Percentiles rank a stretch among this genome's conserved stretches.
These are phyloP conservation scores for Microcebus tavaratra DNA, from an alignment of 2,113 vertebrate species.

Conservation along the genomic window DNA sequence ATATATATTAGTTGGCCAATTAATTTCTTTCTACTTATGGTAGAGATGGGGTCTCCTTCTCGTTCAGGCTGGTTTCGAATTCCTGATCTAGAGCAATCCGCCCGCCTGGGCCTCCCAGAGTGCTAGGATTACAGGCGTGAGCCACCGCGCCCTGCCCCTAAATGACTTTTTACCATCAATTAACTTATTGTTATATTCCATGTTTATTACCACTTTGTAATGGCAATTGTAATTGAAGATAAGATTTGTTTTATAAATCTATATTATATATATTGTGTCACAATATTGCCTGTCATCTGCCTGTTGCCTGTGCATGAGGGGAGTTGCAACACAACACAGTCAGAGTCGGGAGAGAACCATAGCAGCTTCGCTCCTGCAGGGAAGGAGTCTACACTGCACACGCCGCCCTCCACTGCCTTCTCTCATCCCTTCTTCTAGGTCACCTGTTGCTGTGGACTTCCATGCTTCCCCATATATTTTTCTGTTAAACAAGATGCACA, in stretches of 20 bases:
- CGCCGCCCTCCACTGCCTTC: accelerated
- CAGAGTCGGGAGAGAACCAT: not conserved
- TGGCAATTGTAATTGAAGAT: not conserved
- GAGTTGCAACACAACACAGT: not conserved
- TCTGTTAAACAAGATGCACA: not conserved
- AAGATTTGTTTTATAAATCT: too few species aligned
- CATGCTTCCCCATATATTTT: not conserved
- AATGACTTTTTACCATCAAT: too few species aligned
- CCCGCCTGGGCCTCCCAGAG: too few species aligned
- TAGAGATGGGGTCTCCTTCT: too few species aligned
- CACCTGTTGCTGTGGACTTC: not conserved
- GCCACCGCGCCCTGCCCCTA: too few species aligned
- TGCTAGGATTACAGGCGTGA: too few species aligned
- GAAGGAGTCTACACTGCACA: not conserved
- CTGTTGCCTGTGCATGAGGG: not conserved
- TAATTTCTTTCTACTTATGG: too few species aligned
- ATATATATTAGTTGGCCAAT: too few species aligned
- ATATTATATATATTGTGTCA: not conserved
- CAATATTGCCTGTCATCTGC: not conserved
- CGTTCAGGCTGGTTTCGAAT: too few species aligned
- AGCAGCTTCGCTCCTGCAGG: not conserved
- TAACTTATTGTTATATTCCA: too few species aligned
- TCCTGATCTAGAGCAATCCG: too few species aligned
- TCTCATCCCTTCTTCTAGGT: not conserved
- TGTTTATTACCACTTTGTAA: not conserved